Conservation (phyloP, 2,888 invertebrate species). For the Norana najaformis region DNA sequence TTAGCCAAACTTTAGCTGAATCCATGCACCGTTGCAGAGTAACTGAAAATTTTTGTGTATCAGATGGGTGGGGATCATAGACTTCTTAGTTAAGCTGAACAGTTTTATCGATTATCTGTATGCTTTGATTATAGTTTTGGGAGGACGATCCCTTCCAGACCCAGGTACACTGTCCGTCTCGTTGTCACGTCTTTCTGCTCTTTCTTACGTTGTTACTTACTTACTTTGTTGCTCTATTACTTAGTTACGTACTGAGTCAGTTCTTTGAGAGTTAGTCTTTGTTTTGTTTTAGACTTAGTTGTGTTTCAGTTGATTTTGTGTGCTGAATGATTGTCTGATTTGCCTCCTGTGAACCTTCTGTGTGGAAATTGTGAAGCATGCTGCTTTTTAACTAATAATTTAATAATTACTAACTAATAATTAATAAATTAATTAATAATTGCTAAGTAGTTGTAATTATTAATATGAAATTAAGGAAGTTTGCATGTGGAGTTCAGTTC, state of each 20-base stretch:
- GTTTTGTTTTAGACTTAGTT: not conserved
- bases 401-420: not conserved
- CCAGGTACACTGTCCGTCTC: not conserved
- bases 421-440: not conserved
- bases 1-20: not conserved
- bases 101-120: not conserved
- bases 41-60: not conserved
- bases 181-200: not conserved
- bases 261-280: too few relatives aligned
- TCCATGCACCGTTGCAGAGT: not conserved
- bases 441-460: not conserved
- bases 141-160: not conserved
- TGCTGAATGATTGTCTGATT: not conserved
- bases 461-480: too few relatives aligned
- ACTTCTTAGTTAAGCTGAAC: conserved; percentile 17
- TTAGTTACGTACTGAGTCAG: not conserved
- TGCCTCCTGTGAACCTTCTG: not conserved
- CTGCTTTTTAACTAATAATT: not conserved
- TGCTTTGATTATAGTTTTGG: not conserved
- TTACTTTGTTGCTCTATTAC: not conserved
- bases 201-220: not conserved
- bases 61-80: not conserved
- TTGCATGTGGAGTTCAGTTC: not conserved
- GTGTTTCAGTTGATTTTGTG: not conserved
- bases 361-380: too few relatives aligned